Evolutionary conservation across 2,113 vertebrate genomes (phyloP), one percentile per base, ranked within the genome.

Genomic region (Heliornis fulica): DNA sequence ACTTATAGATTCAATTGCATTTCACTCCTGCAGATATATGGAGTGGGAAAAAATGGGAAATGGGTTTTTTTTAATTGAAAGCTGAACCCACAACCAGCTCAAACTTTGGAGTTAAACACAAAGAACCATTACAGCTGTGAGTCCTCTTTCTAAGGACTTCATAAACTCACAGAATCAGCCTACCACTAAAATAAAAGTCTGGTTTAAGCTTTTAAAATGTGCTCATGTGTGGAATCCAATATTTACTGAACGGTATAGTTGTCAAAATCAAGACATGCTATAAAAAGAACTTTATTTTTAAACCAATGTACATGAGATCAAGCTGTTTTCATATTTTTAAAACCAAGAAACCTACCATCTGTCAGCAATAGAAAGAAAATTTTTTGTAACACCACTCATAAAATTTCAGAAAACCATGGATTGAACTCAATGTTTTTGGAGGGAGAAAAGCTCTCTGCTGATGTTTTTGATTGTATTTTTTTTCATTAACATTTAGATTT

Each of bases 251-350:
- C 25, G 61, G 10, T 50, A 61, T 29, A 54, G 36, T 56, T 93
- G 60, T 92, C 51, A n/a, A 72, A 93, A 88, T 84, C 5, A 2
- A 94, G 76, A 81, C 53, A 53, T 38, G 15, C 72, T 92, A 90
- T 92, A 89, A 93, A 96, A 88, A 94, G 76, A 83, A 16, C 26
- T 75, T 66, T 94, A 90, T 96, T 96, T 95, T 96, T 83, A 86
- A 93, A 89, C 40, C 18, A 78, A 94, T 69, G 85, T 94, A 83
- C 92, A 63, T 68, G 48, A 95, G 93, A 90, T 87, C 46, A 78
- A 89, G 83, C 32, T 84, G 64, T 1, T 80, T 94, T 75, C 0
- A 0, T 78, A 78, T 92, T 90, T 93, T 81, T 81, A 81, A 94
- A 83, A 57, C 21, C 26, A 75, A 96, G 76, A 90, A 93, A 56